These are phyloP conservation scores for Hemicrepidius hirtus DNA, from an alignment of 2,888 invertebrate genomes.

Conservation along the genomic window DNA sequence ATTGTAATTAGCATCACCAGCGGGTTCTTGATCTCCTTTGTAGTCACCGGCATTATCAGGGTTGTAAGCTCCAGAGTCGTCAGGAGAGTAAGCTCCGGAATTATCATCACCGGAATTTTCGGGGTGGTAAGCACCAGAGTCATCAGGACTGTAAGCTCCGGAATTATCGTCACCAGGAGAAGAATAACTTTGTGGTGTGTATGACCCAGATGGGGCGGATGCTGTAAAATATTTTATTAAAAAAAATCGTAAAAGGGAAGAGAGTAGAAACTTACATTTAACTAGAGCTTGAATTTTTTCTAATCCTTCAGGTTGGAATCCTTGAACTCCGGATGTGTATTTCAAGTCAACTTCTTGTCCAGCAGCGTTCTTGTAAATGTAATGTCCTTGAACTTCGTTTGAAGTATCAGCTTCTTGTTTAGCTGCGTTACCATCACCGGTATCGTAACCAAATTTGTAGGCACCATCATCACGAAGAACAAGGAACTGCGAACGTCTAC, in stretches of 20 bases:
- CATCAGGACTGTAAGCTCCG: constrained; percentile 34
- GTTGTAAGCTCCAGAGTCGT: constrained; percentile 31
- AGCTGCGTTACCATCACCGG: constrained; percentile 66
- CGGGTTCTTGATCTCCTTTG: constrained; percentile 43
- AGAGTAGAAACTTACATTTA: not conserved
- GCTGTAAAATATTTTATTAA: too few species aligned
- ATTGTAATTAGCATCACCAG: constrained; percentile 62
- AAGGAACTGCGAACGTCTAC: constrained; percentile 66
- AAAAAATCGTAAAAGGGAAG: not conserved
- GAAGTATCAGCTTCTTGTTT: constrained; percentile 64
- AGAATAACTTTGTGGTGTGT: not conserved
- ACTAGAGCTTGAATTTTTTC: constrained; percentile 39
- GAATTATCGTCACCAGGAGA: constrained; percentile 19
- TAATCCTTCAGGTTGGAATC: constrained; percentile 62
- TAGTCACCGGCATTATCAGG: constrained; percentile 20
- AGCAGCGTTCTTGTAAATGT: constrained; percentile 61
- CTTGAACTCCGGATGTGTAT: constrained; percentile 66
- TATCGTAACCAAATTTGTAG: constrained; percentile 65
- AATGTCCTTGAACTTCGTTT: constrained; percentile 66
- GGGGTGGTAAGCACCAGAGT: constrained; percentile 27
- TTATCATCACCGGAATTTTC: constrained; percentile 32
- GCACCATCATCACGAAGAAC: constrained; percentile 69
- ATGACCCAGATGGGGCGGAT: not conserved
- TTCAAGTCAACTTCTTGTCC: constrained; percentile 62
- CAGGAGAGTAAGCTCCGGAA: constrained; percentile 12